These are phyloP conservation scores for Heliocidaris erythrogramma DNA, from an alignment of 35 echinoderm and acorn worm genomes.

Conservation along the genomic window DNA sequence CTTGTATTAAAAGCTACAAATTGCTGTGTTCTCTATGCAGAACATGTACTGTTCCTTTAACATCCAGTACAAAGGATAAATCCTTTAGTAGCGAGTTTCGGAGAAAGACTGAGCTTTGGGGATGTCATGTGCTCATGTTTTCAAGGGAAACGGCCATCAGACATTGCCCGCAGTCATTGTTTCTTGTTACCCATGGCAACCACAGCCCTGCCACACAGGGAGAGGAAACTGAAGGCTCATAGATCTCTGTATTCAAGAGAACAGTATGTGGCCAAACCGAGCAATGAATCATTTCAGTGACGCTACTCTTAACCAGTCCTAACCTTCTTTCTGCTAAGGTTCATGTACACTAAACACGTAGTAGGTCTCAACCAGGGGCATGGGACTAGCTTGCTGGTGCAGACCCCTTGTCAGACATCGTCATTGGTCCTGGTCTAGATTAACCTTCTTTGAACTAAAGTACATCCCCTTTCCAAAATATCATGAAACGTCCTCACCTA, in stretches of 20 bases:
- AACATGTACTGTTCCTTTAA: not conserved
- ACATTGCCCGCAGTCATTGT: constrained; percentile 28
- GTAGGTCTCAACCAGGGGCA: not conserved
- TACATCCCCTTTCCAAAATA: not conserved
- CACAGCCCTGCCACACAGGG: not conserved
- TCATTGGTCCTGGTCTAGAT: not conserved
- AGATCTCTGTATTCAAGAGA: not conserved
- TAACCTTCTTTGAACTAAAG: not conserved
- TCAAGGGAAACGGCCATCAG: constrained; percentile 39
- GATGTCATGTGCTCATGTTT: constrained; percentile 34
- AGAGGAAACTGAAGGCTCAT: not conserved
- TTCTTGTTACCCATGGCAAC: constrained; percentile 31
- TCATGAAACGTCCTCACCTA: not conserved
- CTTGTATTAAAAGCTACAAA: not conserved
- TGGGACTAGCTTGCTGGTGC: not conserved
- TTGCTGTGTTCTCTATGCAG: not conserved
- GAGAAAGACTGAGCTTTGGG: not conserved
- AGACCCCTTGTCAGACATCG: not conserved
- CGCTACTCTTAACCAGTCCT: not conserved
- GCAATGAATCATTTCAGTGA: constrained; percentile 1
- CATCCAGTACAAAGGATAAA: not conserved
- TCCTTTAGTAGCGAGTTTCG: not conserved
- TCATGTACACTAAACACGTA: not conserved
- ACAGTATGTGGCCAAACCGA: not conserved
- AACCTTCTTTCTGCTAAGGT: constrained; percentile 22